Conservation (phyloP, 1,140 invertebrate species). For the Microplitis demolitor region DNA sequence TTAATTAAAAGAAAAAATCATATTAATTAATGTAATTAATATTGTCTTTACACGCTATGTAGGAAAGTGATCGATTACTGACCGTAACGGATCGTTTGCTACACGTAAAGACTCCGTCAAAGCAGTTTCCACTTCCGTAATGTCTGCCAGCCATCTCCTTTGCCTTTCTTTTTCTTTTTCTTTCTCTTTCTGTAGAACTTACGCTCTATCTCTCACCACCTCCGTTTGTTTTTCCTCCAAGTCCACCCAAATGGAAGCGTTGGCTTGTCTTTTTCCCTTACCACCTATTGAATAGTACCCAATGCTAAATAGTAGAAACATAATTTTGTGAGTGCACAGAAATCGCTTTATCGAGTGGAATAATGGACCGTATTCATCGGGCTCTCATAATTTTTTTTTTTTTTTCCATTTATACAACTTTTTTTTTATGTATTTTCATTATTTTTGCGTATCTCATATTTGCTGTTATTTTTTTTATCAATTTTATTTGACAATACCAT, state of each 20-base stretch:
- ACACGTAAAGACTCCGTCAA: conserved; percentile 19
- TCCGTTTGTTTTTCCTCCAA: background rate
- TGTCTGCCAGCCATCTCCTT: background rate
- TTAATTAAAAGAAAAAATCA: background rate
- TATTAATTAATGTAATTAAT: conserved; percentile 15
- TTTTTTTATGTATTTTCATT: background rate
- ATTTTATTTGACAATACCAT: no score
- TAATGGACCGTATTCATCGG: conserved; percentile 23
- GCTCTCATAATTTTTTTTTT: conserved; percentile 13
- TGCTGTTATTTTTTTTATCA: no score
- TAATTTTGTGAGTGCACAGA: conserved; percentile 22
- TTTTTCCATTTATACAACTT: background rate
- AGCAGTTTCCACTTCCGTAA: conserved; percentile 24
- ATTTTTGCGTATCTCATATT: background rate
- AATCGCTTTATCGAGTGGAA: conserved; percentile 27
- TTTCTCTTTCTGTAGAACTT: background rate
- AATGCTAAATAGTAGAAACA: conserved; percentile 25
- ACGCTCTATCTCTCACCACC: background rate
- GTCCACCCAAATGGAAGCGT: background rate
- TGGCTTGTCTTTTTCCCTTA: background rate
- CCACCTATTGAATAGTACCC: background rate
- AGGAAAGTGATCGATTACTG: conserved; percentile 23
- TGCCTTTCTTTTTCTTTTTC: background rate
- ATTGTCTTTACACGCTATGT: conserved; percentile 20
- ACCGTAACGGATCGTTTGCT: conserved; percentile 24